phyloP scores from a whole-genome alignment of 2,797 vertebrate species.

The Catharus ustulatus region DNA sequence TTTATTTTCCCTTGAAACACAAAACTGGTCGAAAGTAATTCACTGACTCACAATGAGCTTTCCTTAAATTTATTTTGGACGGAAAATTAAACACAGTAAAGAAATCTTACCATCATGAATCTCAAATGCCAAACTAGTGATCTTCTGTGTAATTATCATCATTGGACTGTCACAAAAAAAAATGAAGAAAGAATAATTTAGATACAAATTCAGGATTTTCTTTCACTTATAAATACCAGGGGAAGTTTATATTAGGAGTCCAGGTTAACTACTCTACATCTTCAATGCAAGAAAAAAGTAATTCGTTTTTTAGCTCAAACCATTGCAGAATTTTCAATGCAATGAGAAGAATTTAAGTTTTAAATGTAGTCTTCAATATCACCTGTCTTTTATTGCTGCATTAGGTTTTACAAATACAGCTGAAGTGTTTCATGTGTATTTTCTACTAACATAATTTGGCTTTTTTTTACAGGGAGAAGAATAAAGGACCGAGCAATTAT shows the following conservation, averaged over 20 bases:
- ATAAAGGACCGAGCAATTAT: not conserved
- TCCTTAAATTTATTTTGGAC: not conserved
- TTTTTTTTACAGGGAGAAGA: not conserved
- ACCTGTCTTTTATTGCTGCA: not conserved
- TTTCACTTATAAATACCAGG: not conserved
- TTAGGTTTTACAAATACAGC: not conserved
- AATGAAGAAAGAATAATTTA: slow-evolving; percentile 19
- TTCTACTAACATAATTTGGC: not conserved
- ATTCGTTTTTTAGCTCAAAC: not conserved
- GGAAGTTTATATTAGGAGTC: not conserved
- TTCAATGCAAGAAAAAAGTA: not conserved
- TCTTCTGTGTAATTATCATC: slow-evolving; percentile 98
- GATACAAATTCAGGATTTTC: not conserved
- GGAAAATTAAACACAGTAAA: not conserved
- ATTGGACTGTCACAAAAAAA: slow-evolving; percentile 82
- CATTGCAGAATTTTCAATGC: not conserved
- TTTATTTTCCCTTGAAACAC: not conserved
- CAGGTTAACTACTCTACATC: not conserved
- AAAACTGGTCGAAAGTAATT: not conserved
- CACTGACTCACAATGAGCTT: not conserved
- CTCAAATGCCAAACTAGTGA: slow-evolving; percentile 94
- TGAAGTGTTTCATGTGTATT: not conserved
- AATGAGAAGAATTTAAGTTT: not conserved
- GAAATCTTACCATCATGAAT: slow-evolving; percentile 90
- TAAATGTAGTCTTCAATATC: not conserved